A percentile compares a stretch with the other conserved stretches of the same genome.
These are phyloP conservation scores for Trisateles emortualis DNA, from an alignment of 2,888 invertebrate species.

Conservation along the genomic window DNA sequence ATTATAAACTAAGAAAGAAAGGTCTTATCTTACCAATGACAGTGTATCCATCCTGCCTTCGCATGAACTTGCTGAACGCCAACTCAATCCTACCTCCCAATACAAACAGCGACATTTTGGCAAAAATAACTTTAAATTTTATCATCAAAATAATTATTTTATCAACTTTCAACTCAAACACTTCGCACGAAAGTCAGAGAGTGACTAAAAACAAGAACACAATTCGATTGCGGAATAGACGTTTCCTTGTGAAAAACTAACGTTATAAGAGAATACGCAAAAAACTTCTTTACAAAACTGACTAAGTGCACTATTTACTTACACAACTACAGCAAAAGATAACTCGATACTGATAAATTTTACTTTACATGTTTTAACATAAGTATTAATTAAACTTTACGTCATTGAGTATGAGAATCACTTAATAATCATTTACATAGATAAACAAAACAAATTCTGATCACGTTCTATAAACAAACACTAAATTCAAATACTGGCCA, in stretches of 20 bases:
- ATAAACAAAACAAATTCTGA: background rate
- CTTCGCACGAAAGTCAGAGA: slow-evolving; percentile 17
- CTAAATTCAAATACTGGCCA: background rate
- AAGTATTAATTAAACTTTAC: background rate
- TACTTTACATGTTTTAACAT: slow-evolving; percentile 16
- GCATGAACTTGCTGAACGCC: slow-evolving; percentile 62
- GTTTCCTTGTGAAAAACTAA: slow-evolving; percentile 42
- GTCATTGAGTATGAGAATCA: background rate
- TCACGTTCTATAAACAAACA: too few relatives aligned
- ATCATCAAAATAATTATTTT: slow-evolving; percentile 1
- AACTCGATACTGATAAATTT: slow-evolving; percentile 33
- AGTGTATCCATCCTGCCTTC: slow-evolving; percentile 70
- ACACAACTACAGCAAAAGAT: slow-evolving; percentile 22
- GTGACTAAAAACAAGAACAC: slow-evolving; percentile 39
- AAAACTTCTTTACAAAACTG: slow-evolving; percentile 33
- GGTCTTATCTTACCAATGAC: slow-evolving; percentile 63
- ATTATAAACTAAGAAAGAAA: too few relatives aligned
- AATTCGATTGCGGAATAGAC: slow-evolving; percentile 31
- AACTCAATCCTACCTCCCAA: slow-evolving; percentile 60
- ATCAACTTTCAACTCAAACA: slow-evolving; percentile 13
- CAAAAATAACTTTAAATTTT: slow-evolving; percentile 1
- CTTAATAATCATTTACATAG: background rate
- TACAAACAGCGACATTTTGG: slow-evolving; percentile 46
- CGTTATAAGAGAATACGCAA: slow-evolving; percentile 22
- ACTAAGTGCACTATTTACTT: slow-evolving; percentile 31